Base-by-base conservation (phyloP, 2,797 vertebrate genomes). In the Sebastes vulpes region DNA sequence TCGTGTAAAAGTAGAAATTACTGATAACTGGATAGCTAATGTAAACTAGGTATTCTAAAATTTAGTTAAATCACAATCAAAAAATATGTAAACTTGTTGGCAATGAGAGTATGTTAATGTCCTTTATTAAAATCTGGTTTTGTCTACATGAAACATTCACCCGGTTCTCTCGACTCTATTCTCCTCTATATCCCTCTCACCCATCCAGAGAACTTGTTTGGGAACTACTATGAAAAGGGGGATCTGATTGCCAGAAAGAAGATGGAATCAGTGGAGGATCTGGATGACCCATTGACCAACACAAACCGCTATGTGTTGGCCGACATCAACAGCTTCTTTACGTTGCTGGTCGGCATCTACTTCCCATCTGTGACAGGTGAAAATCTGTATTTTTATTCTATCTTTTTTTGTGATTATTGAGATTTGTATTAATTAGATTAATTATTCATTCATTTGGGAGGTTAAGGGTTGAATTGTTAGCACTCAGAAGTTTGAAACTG, bases 301-400 rank as follows among this genome's bases (percentile, higher is more conserved):
- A 89, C 97, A 53, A 98, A 98, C 87, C 97, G 97, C 38, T 99
- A 98, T 0, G 97, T 99, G 89, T 95, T 98, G 89, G 97, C 97
- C 0, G 98, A 99, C 95, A 99, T 98, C 96, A 97, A 97, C 83
- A 97, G 97, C 67, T 99, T 98, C 93, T 99, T 99, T 81, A 99
- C 98, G 0, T 93, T 99, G 86, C 94, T 99, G 59, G 98, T 99
- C 0, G 98, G 98, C 90, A 99, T 99, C 95, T 99, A 99, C 94
- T 99, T 99, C 93, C 98, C 98, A 6, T 99, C 98, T 0, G 98
- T 99, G 82, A 99, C 98, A 96, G 98, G 98, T 99, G 69, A 85
- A 38, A 54, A 3, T 58, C 21, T 14, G 48, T 28, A 72, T 38
- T 29, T 52, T 21, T 16, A 0, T 66, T 6, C 16, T 7, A 18